Evolutionary conservation across 2,113 vertebrate genomes (phyloP).

Genomic region (Megaceryle maxima): DNA sequence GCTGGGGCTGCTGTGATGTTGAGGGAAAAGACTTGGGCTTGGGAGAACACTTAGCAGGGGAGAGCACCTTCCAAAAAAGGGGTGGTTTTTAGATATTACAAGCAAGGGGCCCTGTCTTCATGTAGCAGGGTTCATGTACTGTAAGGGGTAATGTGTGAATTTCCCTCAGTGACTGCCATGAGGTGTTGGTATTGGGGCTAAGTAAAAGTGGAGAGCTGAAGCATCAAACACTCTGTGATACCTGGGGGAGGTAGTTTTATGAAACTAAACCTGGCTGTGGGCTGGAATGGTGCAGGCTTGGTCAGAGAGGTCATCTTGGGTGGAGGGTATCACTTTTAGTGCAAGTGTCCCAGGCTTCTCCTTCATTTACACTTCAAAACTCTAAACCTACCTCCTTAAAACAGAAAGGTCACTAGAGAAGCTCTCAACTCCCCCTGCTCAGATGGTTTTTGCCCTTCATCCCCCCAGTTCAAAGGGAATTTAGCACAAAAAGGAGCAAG

Average conservation of each 20-base stretch:
- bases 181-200: not conserved
- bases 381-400: not conserved
- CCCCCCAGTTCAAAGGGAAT: not conserved
- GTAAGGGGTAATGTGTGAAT: accelerated
- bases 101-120: not conserved
- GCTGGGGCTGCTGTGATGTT: not conserved
- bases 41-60: too few relatives aligned
- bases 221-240: not conserved
- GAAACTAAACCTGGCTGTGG: not conserved
- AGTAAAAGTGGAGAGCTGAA: not conserved
- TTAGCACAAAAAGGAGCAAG: not conserved
- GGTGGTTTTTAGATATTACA: accelerated
- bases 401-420: not conserved
- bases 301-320: not conserved
- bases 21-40: not conserved
- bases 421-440: not conserved
- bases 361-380: slow-evolving; percentile 17
- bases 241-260: accelerated
- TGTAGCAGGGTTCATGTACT: not conserved
- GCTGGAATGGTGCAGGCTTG: not conserved
- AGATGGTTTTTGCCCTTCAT: not conserved
- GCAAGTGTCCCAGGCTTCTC: not conserved
- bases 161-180: accelerated
- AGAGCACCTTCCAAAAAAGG: not conserved
- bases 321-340: not conserved